Base-by-base conservation (phyloP, 2,113 vertebrate genomes). In the Rousettus leschenaultii region DNA sequence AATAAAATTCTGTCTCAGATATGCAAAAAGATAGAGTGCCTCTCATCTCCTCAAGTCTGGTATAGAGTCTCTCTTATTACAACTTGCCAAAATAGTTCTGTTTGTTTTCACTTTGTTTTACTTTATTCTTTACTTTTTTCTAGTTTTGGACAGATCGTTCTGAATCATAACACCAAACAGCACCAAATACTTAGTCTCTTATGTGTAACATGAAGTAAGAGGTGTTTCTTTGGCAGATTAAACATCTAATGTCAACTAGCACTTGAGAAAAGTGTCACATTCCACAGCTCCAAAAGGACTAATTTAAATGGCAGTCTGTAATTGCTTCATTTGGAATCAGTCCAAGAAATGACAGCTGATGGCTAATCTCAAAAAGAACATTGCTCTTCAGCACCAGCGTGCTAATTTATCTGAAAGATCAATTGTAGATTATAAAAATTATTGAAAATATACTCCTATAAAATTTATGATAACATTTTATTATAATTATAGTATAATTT, bases 181-280 rank as follows among this genome's bases (percentile, higher is more conserved):
- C 66, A 70, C 5, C 35, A 40, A 63, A 86, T 80, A 55, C n/a
- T 59, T 68, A 51, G 48, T 66, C 10, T 74, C 15, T 80, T 86
- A 53, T 57, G 12, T 79, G 30, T 82, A 84, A 51, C 12, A 80
- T 65, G n/a, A 78, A n/a, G 65, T 84, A 11, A 93, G 94, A 33
- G 35, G 38, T 63, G 16, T 65, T 91, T 88, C 90, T 78, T 70
- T 87, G 55, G 14, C 87, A 95, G 30, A 91, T 73, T 90, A 87
- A 97, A 95, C 21, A 86, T 30, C 65, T 93, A 96, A 95, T 61
- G 28, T 96, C 95, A 97, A 93, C 92, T 65, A 84, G 19, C 78
- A 75, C 89, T 93, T 93, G 80, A 97, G 35, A 82, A 95, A 94
- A 91, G 40, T 89, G 40, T 96, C 89, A 89, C 65, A 96, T 95